A percentile compares a stretch with the other conserved stretches of the same genome.
Evolutionary conservation across 2,797 vertebrate species (phyloP).

Genomic region (Halcyon badia): DNA sequence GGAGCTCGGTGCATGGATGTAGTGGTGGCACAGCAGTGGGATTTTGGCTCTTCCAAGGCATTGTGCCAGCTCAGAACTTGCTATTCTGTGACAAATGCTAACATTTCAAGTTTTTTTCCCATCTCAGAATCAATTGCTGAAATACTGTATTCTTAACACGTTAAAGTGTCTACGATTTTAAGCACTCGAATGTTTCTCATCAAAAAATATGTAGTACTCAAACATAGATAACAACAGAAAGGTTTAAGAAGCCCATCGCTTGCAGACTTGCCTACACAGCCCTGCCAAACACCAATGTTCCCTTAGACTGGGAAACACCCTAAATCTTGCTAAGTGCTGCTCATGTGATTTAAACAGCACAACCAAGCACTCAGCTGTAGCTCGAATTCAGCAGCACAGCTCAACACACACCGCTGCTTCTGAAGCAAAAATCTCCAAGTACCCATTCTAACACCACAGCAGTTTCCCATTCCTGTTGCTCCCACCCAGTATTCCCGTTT

Average conservation of each 20-base stretch:
- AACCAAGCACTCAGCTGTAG: background rate
- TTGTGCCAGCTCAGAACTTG: background rate
- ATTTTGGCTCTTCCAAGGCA: background rate
- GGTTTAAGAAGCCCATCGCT: background rate
- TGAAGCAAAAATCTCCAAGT: background rate
- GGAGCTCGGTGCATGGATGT: accelerated
- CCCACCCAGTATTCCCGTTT: background rate
- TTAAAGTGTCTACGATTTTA: background rate
- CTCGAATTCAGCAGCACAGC: background rate
- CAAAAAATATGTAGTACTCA: background rate
- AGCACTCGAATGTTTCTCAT: background rate
- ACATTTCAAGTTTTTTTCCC: background rate
- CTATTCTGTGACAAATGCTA: background rate
- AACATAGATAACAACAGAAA: background rate
- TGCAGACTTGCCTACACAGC: background rate
- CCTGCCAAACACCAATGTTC: background rate
- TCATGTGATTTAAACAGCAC: background rate
- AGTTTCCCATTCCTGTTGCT: background rate
- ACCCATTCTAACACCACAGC: background rate
- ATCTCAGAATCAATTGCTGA: background rate
- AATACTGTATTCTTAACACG: accelerated
- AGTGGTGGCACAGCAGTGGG: accelerated
- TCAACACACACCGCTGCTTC: accelerated
- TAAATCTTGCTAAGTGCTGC: background rate
- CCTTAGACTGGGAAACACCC: background rate